Evolutionary conservation across 2,113 vertebrate species (phyloP), one percentile per base, ranked within the genome.

Genomic region (Myodes glareolus): DNA sequence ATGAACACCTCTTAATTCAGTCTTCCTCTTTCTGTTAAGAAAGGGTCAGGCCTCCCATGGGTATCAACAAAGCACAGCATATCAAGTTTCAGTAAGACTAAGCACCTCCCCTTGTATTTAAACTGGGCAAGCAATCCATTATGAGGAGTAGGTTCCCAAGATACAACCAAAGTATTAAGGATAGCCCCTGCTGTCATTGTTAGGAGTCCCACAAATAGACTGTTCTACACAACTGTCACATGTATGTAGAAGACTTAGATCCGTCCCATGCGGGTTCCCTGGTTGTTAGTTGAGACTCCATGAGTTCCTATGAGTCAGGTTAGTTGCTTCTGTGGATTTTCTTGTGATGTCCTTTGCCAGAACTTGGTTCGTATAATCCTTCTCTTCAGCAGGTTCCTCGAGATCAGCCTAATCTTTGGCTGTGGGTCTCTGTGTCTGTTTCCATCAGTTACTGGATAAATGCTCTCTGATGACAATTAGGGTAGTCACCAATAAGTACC

Each of bases 1-100:
- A 13, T 29, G 27, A 68, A 33, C 65, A 3, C 1, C 3, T 0
- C 68, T n/a, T 17, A n/a, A 8, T 72, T 7, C 16, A n/a, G 11
- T 31, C 12, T 1, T n/a, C 36, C 8, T 72, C 36, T 23, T 72
- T 72, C 70, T 72, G 7, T 72, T n/a, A 36, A 72, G 36, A 72
- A 72, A 72, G 3, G 68, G 7, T 3, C 36, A 72, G 70, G 3
- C 17, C 17, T 39, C 68, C 33, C 70, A 72, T 72, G 36, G 19
- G 7, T 72, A 39, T 39, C 70, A 39, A 72, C 70, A 72, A 72
- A n/a, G 36, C 3, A 72, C 39, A 19, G 8, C 19, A 23, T 39
- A 72, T 39, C 3, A 11, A 39, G 36, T 73, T 39, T n/a, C 3
- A 39, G 36, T 10, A 72, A 21, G 70, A 73, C 70, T 73, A 39